Evolutionary conservation across 2,113 vertebrate genomes (phyloP), one percentile per base, ranked within the genome.

Genomic region (Sula dactylatra): DNA sequence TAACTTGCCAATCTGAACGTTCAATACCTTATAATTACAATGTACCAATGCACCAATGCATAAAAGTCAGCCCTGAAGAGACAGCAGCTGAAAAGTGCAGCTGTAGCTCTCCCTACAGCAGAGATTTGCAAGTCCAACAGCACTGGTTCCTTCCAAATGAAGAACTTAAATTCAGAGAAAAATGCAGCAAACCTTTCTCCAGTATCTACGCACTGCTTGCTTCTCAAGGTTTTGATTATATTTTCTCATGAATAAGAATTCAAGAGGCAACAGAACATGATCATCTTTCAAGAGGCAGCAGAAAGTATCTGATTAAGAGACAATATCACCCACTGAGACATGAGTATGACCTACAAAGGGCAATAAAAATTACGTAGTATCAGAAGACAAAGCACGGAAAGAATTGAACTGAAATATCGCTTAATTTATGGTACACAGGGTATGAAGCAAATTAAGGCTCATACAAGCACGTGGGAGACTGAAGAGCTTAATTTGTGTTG

Each of bases 381-480:
- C 42, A 88, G 20, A 92, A 42, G 42, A 69, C n/a, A 82, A 90
- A 69, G 18, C 29, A 45, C 58, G 50, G 32, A 88, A 86, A 47
- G 36, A 92, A 93, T 67, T 36, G 3, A 92, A 78, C n/a, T 44
- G 11, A 93, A 92, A 78, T 52, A 81, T 3, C 7, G 4, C 44
- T 86, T 67, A 70, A 86, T 88, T 88, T 70, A 89, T 54, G 32
- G 90, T 36, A 83, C 55, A 74, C 29, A 74, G 47, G 42, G 7
- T 93, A 92, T 40, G 44, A 81, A 82, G 59, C 44, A 94, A 92
- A 93, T 93, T 81, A 92, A 88, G 49, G 79, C 38, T 86, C 64
- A n/a, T 56, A 66, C 29, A 81, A 88, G 64, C 14, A 86, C 2
- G 3, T 70, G 42, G 71, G 79, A 86, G 74, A 71, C 71, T 92